Conservation (phyloP, 2,888 invertebrate genomes). For the Stramonita haemastoma region DNA sequence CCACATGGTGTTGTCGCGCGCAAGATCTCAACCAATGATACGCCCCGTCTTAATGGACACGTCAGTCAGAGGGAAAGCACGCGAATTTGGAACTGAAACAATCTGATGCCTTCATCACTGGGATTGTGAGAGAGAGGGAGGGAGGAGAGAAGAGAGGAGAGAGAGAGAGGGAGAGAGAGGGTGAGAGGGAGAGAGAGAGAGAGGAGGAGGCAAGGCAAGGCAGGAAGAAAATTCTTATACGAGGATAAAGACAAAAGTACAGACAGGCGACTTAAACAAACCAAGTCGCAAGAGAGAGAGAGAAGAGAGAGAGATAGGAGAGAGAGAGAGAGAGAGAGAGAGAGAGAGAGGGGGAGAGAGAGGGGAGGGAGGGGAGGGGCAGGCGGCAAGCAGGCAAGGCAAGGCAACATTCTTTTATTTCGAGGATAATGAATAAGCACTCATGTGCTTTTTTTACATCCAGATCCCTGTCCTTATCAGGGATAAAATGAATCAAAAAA, state of each 20-base stretch:
- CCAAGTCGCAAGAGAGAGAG: constrained; percentile 7
- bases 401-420: too few relatives aligned
- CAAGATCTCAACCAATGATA: constrained; percentile 21
- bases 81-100: not conserved
- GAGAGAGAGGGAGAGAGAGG: not conserved
- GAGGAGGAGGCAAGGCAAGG: not conserved
- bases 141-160: not conserved
- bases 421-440: too few relatives aligned
- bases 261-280: not conserved
- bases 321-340: not conserved
- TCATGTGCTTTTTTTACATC: too few relatives aligned
- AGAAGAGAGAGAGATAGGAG: not conserved
- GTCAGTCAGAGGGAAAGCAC: constrained; percentile 11
- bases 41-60: constrained; percentile 34
- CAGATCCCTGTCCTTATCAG: too few relatives aligned
- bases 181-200: not conserved
- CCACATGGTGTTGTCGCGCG: constrained; percentile 33
- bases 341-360: constrained; percentile 11
- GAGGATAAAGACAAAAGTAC: not conserved
- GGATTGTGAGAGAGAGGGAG: not conserved
- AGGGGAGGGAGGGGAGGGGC: not conserved
- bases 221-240: not conserved
- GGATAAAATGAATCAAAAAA: not conserved
- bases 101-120: constrained; percentile 13
- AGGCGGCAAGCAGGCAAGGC: too few relatives aligned